Conservation (phyloP, 2,113 vertebrate genomes). For the Leptocoma aspasia region DNA sequence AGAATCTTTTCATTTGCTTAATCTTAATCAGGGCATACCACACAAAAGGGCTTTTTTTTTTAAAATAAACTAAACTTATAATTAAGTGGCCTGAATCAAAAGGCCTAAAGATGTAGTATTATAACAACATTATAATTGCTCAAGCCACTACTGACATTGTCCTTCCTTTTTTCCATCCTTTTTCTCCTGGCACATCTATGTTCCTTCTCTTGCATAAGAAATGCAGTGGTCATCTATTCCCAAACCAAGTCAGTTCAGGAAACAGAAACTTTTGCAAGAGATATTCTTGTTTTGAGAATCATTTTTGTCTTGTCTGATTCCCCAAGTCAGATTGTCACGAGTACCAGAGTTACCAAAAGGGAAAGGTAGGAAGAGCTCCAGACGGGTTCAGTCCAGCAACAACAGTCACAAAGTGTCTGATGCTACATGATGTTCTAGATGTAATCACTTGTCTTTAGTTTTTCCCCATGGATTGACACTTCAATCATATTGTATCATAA, state of each 20-base stretch:
- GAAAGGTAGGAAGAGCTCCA: not conserved
- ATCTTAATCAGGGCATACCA: not conserved
- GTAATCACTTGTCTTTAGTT: not conserved
- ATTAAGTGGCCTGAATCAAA: not conserved
- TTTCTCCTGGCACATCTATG: not conserved
- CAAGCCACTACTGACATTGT: not conserved
- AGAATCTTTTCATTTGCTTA: not conserved
- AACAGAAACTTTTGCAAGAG: not conserved
- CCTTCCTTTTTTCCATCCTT: not conserved
- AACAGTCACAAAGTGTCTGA: not conserved
- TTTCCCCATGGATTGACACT: not conserved
- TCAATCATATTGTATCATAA: not conserved
- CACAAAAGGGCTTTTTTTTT: not conserved
- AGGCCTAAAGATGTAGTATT: not conserved
- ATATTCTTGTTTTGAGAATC: not conserved
- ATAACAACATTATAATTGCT: not conserved
- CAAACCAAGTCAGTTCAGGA: not conserved
- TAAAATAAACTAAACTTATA: not conserved
- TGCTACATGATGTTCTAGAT: not conserved
- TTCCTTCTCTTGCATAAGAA: not conserved
- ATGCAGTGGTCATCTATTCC: not conserved
- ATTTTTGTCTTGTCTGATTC: not conserved
- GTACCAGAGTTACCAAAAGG: not conserved
- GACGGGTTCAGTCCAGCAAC: not conserved
- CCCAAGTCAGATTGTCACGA: rapidly evolving